Percentiles rank a stretch among this genome's conserved stretches.
phyloP scores from a whole-genome alignment of 2,888 invertebrate genomes.

The Lymantria monacha region DNA sequence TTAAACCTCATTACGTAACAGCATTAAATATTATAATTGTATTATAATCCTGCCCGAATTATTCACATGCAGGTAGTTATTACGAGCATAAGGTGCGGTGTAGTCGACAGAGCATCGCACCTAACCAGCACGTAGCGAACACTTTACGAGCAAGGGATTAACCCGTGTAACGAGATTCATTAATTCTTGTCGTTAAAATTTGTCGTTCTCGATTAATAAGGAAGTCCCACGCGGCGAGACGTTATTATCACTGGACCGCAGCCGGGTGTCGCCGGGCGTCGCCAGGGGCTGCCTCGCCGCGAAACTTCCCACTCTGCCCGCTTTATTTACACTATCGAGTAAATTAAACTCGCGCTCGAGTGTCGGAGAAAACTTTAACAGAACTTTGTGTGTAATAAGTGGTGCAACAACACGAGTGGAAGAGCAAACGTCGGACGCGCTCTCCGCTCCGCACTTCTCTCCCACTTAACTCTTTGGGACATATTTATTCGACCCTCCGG shows the following conservation, averaged over 20 bases:
- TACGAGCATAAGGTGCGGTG: conserved; percentile 21
- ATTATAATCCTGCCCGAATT: too few species aligned
- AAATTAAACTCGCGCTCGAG: conserved; percentile 82
- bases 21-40: too few species aligned
- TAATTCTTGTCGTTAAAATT: conserved; percentile 84
- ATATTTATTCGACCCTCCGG: conserved; percentile 83
- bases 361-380: conserved; percentile 79
- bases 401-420: conserved; percentile 82
- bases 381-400: conserved; percentile 83
- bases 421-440: conserved; percentile 82
- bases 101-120: conserved; percentile 56
- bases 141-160: conserved; percentile 82
- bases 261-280: conserved; percentile 49
- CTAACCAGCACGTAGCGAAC: conserved; percentile 73
- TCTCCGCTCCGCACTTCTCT: conserved; percentile 76
- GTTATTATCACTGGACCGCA: conserved; percentile 80
- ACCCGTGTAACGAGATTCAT: conserved; percentile 83
- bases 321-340: conserved; percentile 83
- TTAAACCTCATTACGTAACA: too few species aligned
- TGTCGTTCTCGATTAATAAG: conserved; percentile 84
- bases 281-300: conserved; percentile 60
- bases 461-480: conserved; percentile 82
- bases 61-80: background rate
- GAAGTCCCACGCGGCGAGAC: conserved; percentile 73
- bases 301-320: conserved; percentile 78